Evolutionary conservation across 2,797 vertebrate genomes (phyloP).

Genomic region (Sardinella longiceps): DNA sequence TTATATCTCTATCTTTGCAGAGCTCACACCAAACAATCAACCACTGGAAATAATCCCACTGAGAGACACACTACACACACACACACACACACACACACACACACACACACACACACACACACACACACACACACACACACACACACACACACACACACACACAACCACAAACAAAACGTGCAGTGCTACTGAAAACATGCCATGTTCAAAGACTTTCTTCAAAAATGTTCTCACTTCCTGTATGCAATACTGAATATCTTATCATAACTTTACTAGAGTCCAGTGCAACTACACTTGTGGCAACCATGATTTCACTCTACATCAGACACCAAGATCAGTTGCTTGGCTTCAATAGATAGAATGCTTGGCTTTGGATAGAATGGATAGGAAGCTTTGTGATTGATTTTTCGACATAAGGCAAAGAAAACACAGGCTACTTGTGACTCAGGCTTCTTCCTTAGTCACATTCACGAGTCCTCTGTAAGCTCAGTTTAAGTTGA

Average conservation of each 20-base stretch:
- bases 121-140: conserved; percentile 37
- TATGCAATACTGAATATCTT: background rate
- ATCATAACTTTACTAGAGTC: background rate
- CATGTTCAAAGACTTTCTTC: background rate
- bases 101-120: conserved; percentile 42
- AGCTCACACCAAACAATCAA: conserved; percentile 80
- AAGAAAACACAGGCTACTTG: background rate
- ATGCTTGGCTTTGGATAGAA: background rate
- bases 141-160: conserved; percentile 25
- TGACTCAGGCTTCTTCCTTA: background rate
- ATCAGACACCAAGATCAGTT: background rate
- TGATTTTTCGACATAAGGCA: background rate
- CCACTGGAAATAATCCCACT: conserved; percentile 67
- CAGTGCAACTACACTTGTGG: background rate
- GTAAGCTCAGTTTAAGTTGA: too few relatives aligned
- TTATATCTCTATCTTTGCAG: conserved; percentile 76
- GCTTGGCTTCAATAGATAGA: background rate
- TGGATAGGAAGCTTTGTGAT: background rate
- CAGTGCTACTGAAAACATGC: background rate
- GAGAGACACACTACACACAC: conserved; percentile 35
- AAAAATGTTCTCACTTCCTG: conserved; percentile 9
- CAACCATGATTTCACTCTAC: background rate
- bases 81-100: conserved; percentile 28
- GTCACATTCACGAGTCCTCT: too few relatives aligned
- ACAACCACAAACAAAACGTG: background rate